These are phyloP conservation scores for Folsomia candida DNA, from an alignment of 2,888 invertebrate genomes.

Conservation along the genomic window DNA sequence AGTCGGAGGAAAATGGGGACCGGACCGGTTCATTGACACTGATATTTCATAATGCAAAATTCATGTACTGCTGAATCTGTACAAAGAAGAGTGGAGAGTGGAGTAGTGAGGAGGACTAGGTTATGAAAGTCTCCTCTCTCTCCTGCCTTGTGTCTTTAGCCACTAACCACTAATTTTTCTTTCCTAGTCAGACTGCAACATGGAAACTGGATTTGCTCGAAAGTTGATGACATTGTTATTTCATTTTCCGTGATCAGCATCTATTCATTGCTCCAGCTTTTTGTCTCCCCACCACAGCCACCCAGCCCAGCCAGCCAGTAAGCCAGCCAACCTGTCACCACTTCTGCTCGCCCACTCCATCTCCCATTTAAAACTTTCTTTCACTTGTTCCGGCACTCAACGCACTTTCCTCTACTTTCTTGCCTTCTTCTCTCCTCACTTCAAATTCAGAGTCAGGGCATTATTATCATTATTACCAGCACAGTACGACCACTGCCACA, in stretches of 20 bases:
- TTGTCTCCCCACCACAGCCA: not conserved
- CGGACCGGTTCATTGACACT: conserved; percentile 34
- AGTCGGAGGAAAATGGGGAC: conserved; percentile 12
- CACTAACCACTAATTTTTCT: conserved; percentile 40
- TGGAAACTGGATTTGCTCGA: conserved; percentile 51
- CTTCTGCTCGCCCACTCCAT: not conserved
- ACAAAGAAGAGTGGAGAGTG: conserved; percentile 15
- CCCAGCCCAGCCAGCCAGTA: not conserved
- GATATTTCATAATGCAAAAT: conserved; percentile 46
- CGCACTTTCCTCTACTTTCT: not conserved
- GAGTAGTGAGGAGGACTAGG: not conserved
- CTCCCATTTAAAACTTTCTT: not conserved
- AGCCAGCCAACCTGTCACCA: not conserved
- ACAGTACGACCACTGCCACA: too few species aligned
- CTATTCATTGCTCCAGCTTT: conserved; percentile 19
- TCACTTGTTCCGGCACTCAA: not conserved
- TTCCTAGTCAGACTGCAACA: conserved; percentile 39
- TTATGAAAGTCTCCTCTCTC: not conserved
- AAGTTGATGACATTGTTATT: conserved; percentile 43
- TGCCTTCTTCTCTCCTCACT: not conserved
- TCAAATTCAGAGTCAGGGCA: too few species aligned
- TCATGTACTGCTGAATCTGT: conserved; percentile 42
- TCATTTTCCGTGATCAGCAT: conserved; percentile 20
- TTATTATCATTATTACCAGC: too few species aligned
- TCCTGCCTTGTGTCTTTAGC: not conserved